Evolutionary conservation across 2,888 invertebrate genomes (phyloP).

Genomic region (Dorcus hopei): DNA sequence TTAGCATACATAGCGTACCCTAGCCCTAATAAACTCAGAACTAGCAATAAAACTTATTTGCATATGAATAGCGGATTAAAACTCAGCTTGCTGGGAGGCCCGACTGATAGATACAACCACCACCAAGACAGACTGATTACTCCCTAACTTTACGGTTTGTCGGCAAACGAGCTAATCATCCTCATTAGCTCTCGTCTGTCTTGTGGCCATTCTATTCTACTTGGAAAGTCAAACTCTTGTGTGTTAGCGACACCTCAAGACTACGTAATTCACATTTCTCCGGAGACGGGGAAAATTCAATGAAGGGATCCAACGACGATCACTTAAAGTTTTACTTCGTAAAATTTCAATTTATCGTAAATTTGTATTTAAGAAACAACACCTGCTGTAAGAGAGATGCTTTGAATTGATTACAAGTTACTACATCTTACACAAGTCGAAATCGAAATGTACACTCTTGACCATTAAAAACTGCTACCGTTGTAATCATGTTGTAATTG

Average conservation of each 20-base stretch:
- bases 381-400: no score
- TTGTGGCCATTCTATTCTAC: constrained; percentile 23
- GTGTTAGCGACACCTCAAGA: background rate
- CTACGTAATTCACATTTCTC: background rate
- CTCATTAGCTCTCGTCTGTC: constrained; percentile 34
- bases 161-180: constrained; percentile 42
- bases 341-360: no score
- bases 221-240: constrained; percentile 6
- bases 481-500: no score
- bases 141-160: constrained; percentile 32
- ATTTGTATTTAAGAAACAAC: no score
- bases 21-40: constrained; percentile 45
- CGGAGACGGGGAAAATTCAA: background rate
- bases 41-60: constrained; percentile 49
- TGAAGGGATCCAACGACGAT: no score
- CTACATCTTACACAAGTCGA: no score
- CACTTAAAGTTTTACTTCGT: no score
- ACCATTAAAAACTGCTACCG: no score
- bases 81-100: constrained; percentile 37
- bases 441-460: no score
- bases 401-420: no score
- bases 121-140: constrained; percentile 32
- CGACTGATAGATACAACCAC: constrained; percentile 32
- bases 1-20: constrained; percentile 39
- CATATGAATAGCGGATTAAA: constrained; percentile 50